These are phyloP conservation scores for Phymanthus crucifer DNA, from an alignment of 92 coral and sea anemone species.

Conservation along the genomic window DNA sequence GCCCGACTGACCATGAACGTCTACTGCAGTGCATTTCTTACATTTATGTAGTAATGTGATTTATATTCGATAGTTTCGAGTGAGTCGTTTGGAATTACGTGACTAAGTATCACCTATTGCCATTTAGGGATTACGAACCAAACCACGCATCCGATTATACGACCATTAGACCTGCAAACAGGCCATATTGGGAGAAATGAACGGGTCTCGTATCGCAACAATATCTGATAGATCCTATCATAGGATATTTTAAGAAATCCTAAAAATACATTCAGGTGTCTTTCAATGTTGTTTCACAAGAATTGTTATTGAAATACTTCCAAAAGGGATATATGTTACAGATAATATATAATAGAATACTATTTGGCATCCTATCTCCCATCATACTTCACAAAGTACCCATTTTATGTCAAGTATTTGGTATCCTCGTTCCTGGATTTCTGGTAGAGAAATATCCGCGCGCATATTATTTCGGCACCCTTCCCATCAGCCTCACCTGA, in stretches of 20 bases:
- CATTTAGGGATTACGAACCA: neutral
- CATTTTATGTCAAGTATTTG: neutral
- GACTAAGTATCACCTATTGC: neutral
- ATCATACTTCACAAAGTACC: no score
- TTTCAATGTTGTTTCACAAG: neutral
- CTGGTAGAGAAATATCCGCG: no score
- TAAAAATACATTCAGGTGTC: neutral
- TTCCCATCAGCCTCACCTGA: no score
- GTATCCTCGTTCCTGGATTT: neutral
- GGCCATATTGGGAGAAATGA: slow-evolving; percentile 1
- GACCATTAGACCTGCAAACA: neutral
- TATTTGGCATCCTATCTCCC: no score
- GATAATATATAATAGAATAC: no score
- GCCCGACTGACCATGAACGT: neutral
- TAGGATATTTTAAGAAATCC: neutral
- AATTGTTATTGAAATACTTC: no score
- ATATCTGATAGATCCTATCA: neutral
- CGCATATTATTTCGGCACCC: no score
- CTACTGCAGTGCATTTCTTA: neutral
- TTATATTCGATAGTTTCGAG: neutral
- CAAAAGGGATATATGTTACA: no score
- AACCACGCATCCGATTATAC: neutral
- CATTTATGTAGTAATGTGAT: neutral
- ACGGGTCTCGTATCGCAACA: neutral
- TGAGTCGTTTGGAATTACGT: neutral